Evolutionary conservation across 2,888 invertebrate species (phyloP).

Genomic region (Volucella zonaria): DNA sequence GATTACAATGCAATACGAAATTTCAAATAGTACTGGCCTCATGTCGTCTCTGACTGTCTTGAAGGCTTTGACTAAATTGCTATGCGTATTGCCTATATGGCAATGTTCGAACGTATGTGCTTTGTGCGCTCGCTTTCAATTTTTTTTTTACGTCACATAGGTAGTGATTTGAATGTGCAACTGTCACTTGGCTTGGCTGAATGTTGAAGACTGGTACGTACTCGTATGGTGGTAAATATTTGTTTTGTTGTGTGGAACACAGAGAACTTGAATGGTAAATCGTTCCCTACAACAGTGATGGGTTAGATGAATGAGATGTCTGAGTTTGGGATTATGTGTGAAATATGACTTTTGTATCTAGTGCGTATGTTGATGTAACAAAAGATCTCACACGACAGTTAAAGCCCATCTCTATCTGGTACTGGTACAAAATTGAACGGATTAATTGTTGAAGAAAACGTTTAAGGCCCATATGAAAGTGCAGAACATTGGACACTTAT

Average conservation of each 20-base stretch:
- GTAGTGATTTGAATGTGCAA: conserved; percentile 68
- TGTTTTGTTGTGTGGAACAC: conserved; percentile 61
- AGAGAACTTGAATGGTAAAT: conserved; percentile 48
- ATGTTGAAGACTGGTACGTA: too few species aligned
- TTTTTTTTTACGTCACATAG: conserved; percentile 65
- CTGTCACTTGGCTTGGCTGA: conserved; percentile 51
- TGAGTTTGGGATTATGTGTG: not conserved
- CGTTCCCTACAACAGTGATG: conserved; percentile 11
- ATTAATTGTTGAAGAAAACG: too few species aligned
- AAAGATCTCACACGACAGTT: too few species aligned
- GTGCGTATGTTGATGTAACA: too few species aligned
- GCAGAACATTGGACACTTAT: too few species aligned
- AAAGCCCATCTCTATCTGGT: too few species aligned
- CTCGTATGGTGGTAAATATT: conserved; percentile 65
- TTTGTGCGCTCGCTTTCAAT: conserved; percentile 69
- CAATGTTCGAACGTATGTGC: conserved; percentile 49
- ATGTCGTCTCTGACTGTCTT: conserved; percentile 21
- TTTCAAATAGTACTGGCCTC: conserved; percentile 59
- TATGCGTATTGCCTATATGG: conserved; percentile 54
- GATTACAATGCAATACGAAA: conserved; percentile 69
- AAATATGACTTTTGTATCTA: too few species aligned
- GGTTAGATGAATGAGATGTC: conserved; percentile 17
- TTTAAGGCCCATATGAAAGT: too few species aligned
- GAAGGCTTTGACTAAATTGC: conserved; percentile 27
- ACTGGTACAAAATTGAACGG: too few species aligned